phyloP scores from a whole-genome alignment of 2,797 vertebrate genomes.

The Takifugu ocellatus region DNA sequence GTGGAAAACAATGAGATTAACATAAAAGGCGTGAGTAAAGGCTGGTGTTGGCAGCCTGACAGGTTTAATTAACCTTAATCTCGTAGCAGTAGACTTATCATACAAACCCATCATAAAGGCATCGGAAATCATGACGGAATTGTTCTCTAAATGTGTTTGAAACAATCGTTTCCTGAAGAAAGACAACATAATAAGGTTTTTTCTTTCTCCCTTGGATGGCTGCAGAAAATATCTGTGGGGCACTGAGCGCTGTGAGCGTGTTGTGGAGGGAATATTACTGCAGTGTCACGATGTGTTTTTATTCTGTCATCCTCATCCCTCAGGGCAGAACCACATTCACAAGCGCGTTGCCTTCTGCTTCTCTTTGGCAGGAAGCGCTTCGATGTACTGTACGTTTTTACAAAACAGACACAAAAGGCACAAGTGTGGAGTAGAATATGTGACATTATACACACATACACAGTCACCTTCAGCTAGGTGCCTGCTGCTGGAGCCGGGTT shows the following conservation, averaged over 20 bases:
- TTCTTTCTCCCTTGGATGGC: slow-evolving; percentile 36
- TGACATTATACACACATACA: slow-evolving; percentile 6
- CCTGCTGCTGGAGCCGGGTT: slow-evolving; percentile 56
- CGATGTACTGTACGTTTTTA: slow-evolving; percentile 28
- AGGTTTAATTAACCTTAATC: slow-evolving; percentile 7
- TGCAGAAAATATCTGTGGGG: slow-evolving; percentile 55
- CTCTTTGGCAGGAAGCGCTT: slow-evolving; percentile 52
- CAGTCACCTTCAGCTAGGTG: slow-evolving; percentile 45
- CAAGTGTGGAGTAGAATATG: slow-evolving; percentile 4
- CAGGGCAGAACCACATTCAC: slow-evolving; percentile 53
- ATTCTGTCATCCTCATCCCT: slow-evolving; percentile 65
- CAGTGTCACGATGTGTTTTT: slow-evolving; percentile 67
- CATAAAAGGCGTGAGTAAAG: too few species aligned
- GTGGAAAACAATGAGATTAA: too few species aligned
- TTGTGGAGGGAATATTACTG: slow-evolving; percentile 68
- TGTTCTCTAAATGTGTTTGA: slow-evolving; percentile 18
- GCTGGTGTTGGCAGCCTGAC: neutral
- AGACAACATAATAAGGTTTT: slow-evolving; percentile 43
- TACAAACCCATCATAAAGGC: slow-evolving; percentile 19
- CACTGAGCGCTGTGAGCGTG: slow-evolving; percentile 51
- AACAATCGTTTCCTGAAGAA: slow-evolving; percentile 29
- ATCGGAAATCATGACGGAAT: slow-evolving; percentile 6
- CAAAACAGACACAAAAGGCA: slow-evolving; percentile 24
- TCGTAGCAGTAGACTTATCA: slow-evolving; percentile 1
- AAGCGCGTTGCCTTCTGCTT: slow-evolving; percentile 58